Evolutionary conservation across 2,888 invertebrate species (phyloP).

Genomic region (Cepaea hortensis): DNA sequence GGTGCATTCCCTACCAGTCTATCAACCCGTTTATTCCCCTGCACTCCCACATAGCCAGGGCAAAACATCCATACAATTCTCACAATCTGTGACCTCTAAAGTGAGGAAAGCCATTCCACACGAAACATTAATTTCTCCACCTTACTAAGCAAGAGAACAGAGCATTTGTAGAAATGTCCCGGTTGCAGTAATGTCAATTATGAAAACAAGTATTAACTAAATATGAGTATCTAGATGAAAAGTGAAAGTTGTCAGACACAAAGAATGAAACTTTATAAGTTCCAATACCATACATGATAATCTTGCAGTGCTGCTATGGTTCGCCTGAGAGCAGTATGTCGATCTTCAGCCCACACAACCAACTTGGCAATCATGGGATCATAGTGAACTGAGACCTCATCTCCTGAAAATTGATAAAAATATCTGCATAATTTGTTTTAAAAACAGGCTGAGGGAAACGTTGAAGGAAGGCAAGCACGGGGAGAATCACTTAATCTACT

Average conservation of each 20-base stretch:
- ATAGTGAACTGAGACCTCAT: slow-evolving; percentile 97
- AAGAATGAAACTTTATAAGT: background rate
- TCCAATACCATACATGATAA: slow-evolving; percentile 84
- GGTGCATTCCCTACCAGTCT: too few relatives aligned
- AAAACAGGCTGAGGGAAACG: background rate
- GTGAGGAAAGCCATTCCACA: too few relatives aligned
- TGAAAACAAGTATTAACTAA: too few relatives aligned
- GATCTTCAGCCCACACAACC: slow-evolving; percentile 93
- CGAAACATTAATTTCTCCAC: too few relatives aligned
- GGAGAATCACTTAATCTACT: too few relatives aligned
- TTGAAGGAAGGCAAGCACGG: background rate
- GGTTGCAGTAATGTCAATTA: too few relatives aligned
- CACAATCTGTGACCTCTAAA: too few relatives aligned
- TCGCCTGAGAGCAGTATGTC: slow-evolving; percentile 87
- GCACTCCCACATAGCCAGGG: too few relatives aligned
- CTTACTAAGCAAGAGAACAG: too few relatives aligned
- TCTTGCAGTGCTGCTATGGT: slow-evolving; percentile 85
- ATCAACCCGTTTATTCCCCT: too few relatives aligned
- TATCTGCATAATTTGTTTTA: background rate
- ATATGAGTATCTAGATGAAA: background rate
- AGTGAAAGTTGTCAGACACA: background rate
- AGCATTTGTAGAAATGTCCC: too few relatives aligned
- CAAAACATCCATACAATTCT: too few relatives aligned
- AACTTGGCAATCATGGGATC: slow-evolving; percentile 99
- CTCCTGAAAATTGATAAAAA: slow-evolving; percentile 80